A percentile compares a stretch with the other conserved stretches of the same genome.
Conservation (phyloP, 2,113 vertebrate species). For the Ahaetulla prasina region DNA sequence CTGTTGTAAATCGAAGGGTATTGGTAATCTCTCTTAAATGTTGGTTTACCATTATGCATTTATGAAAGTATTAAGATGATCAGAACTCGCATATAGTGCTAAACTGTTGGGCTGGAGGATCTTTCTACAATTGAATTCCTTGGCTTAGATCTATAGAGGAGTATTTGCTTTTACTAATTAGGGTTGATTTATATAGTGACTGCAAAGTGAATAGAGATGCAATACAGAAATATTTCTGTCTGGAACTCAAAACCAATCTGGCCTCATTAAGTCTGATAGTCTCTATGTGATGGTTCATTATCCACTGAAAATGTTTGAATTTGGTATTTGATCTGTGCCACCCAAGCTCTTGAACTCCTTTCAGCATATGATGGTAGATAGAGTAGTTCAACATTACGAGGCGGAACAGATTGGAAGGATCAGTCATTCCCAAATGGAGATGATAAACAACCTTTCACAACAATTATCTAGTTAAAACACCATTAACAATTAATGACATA, state of each 20-base stretch:
- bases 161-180: slow-evolving; percentile 26
- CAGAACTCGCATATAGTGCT: slow-evolving; percentile 18
- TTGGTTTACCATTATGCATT: not conserved
- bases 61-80: slow-evolving; percentile 16
- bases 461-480: slow-evolving; percentile 77
- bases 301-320: slow-evolving; percentile 34
- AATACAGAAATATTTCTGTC: slow-evolving; percentile 38
- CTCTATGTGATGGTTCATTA: slow-evolving; percentile 29
- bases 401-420: slow-evolving; percentile 54
- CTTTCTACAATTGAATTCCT: slow-evolving; percentile 50
- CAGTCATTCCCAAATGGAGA: slow-evolving; percentile 49
- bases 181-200: slow-evolving; percentile 27
- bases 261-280: slow-evolving; percentile 38
- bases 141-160: slow-evolving; percentile 20
- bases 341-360: slow-evolving; percentile 36
- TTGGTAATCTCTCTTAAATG: not conserved
- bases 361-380: slow-evolving; percentile 41
- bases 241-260: slow-evolving; percentile 41
- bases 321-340: slow-evolving; percentile 26
- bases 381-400: slow-evolving; percentile 28
- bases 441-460: slow-evolving; percentile 71
- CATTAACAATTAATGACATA: slow-evolving; percentile 79
- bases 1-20: not conserved
- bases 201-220: not conserved
- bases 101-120: slow-evolving; percentile 29